Evolutionary conservation across 2,113 vertebrate species (phyloP).

Genomic region (Thymallus thymallus): DNA sequence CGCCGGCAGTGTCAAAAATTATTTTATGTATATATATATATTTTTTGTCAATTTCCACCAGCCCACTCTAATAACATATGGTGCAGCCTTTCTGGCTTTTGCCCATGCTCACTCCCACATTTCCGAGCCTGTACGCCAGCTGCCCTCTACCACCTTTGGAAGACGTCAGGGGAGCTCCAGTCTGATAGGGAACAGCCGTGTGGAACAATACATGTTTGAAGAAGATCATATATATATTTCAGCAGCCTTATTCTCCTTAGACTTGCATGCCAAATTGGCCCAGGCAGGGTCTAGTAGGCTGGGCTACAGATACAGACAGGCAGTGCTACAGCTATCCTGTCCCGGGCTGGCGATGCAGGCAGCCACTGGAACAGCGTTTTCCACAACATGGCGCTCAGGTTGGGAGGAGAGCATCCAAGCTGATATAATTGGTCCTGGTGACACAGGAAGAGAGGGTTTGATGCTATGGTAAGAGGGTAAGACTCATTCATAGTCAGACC

Average conservation of each 20-base stretch:
- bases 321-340: constrained; percentile 58
- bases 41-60: too few relatives aligned
- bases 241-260: constrained; percentile 74
- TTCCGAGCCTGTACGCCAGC: constrained; percentile 36
- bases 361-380: constrained; percentile 75
- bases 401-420: constrained; percentile 67
- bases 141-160: constrained; percentile 55
- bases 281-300: constrained; percentile 38
- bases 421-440: constrained; percentile 77
- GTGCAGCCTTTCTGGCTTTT: too few relatives aligned
- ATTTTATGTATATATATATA: too few relatives aligned
- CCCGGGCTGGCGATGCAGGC: constrained; percentile 74
- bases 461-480: constrained; percentile 76
- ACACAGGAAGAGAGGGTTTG: constrained; percentile 67
- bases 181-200: constrained; percentile 69
- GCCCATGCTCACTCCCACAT: background rate
- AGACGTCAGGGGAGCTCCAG: constrained; percentile 54
- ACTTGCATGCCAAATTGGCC: constrained; percentile 75
- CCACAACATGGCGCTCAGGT: constrained; percentile 74
- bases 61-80: too few relatives aligned
- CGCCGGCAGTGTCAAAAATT: too few relatives aligned
- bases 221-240: constrained; percentile 80
- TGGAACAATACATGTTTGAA: constrained; percentile 77
- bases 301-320: constrained; percentile 62
- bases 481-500: constrained; percentile 71